These are phyloP conservation scores for Brachionus calyciflorus DNA, from an alignment of 1,140 invertebrate species.

Conservation along the genomic window DNA sequence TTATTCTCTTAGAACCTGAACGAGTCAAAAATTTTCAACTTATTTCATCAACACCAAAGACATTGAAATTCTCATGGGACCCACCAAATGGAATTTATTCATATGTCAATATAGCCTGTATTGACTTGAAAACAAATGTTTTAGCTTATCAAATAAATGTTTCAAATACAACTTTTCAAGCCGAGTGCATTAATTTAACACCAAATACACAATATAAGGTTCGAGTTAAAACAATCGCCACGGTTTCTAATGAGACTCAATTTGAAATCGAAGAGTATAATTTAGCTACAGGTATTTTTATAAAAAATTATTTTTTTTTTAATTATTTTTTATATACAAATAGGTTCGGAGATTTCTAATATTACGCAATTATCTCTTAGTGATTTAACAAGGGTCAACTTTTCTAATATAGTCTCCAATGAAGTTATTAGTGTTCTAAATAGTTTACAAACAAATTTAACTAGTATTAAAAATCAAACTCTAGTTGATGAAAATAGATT, in stretches of 20 bases:
- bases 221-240: no score
- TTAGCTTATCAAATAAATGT: neutral
- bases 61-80: neutral
- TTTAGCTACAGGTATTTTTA: no score
- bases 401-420: neutral
- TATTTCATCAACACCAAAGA: neutral
- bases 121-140: neutral
- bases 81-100: neutral
- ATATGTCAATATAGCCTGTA: neutral
- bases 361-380: neutral
- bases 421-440: neutral
- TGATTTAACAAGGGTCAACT: neutral
- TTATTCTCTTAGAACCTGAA: neutral
- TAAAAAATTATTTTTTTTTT: no score
- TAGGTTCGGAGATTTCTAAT: neutral
- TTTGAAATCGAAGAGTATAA: neutral
- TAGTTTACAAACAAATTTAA: slow-evolving; percentile 12
- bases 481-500: neutral
- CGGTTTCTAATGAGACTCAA: neutral
- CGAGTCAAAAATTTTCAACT: neutral
- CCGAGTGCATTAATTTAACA: no score
- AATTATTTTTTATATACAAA: neutral
- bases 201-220: no score
- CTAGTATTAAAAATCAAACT: neutral
- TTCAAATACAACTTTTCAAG: no score